These are phyloP conservation scores for Varanus salvator DNA, from an alignment of 2,113 vertebrate species.

Conservation along the genomic window DNA sequence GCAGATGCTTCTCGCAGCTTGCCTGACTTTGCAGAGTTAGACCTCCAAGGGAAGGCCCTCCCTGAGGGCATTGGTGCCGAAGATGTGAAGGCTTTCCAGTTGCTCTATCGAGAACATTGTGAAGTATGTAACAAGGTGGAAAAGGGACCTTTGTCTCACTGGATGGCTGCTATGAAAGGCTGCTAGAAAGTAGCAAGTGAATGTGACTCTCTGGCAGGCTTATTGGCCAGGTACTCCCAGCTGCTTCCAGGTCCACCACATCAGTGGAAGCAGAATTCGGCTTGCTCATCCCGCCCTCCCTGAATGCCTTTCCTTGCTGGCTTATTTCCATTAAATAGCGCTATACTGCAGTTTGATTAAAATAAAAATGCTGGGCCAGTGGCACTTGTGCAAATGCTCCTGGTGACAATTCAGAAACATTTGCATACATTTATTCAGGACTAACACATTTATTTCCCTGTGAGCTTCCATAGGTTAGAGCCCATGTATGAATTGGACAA, in stretches of 20 bases:
- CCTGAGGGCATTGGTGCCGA: slow-evolving; percentile 84
- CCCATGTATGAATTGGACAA: neutral
- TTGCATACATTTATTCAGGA: neutral
- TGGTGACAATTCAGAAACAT: neutral
- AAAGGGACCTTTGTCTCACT: neutral
- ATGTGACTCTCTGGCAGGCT: too few species aligned
- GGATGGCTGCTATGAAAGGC: neutral
- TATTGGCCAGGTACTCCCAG: neutral
- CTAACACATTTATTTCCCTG: neutral
- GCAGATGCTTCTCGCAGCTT: slow-evolving; percentile 85
- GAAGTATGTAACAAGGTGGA: slow-evolving; percentile 78
- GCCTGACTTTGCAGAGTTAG: slow-evolving; percentile 86
- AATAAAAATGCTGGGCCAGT: neutral
- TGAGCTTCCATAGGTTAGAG: neutral
- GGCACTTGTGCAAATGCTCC: neutral
- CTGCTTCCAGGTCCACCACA: neutral
- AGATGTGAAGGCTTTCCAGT: slow-evolving; percentile 87
- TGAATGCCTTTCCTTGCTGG: neutral
- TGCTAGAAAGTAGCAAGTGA: neutral
- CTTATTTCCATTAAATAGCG: neutral
- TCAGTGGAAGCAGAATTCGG: neutral
- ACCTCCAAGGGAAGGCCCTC: slow-evolving; percentile 80
- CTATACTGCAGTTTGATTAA: neutral
- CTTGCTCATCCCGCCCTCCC: neutral
- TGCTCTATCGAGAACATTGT: slow-evolving; percentile 91